phyloP scores from a whole-genome alignment of 2,888 invertebrate genomes.

The Troglohyphantes excavatus region DNA sequence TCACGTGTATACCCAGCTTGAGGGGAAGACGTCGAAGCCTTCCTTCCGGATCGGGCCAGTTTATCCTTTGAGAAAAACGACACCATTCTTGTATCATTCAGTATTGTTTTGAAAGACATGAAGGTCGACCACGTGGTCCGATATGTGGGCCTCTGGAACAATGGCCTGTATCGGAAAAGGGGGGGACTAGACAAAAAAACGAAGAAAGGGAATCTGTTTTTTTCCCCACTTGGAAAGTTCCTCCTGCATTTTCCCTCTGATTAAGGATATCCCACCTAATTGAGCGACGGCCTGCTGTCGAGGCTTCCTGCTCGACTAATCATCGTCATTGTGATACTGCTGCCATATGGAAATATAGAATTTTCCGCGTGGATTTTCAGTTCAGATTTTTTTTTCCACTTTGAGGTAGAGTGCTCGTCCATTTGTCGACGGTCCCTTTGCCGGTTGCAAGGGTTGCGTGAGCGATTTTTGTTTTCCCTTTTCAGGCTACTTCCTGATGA shows the following conservation, averaged over 20 bases:
- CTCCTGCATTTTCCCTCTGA: background rate
- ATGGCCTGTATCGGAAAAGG: background rate
- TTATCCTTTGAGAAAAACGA: background rate
- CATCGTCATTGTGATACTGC: background rate
- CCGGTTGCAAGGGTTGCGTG: background rate
- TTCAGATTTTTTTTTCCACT: background rate
- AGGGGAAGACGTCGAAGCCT: background rate
- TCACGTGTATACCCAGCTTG: background rate
- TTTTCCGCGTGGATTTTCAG: too few relatives aligned
- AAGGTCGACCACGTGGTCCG: background rate
- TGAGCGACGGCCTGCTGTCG: background rate
- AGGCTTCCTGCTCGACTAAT: background rate
- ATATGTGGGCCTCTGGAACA: background rate
- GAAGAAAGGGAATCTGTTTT: background rate
- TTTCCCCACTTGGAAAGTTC: background rate
- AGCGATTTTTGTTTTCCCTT: too few relatives aligned
- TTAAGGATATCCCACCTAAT: background rate
- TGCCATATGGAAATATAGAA: too few relatives aligned
- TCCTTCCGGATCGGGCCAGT: background rate
- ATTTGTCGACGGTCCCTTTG: background rate
- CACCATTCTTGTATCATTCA: background rate
- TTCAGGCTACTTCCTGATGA: too few relatives aligned
- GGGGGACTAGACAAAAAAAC: background rate
- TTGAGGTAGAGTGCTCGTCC: background rate
- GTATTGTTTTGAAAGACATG: background rate